Percentiles rank a stretch among this genome's conserved stretches.
Evolutionary conservation across 2,888 invertebrate species (phyloP).

Genomic region (Meiosimyza platycephala): DNA sequence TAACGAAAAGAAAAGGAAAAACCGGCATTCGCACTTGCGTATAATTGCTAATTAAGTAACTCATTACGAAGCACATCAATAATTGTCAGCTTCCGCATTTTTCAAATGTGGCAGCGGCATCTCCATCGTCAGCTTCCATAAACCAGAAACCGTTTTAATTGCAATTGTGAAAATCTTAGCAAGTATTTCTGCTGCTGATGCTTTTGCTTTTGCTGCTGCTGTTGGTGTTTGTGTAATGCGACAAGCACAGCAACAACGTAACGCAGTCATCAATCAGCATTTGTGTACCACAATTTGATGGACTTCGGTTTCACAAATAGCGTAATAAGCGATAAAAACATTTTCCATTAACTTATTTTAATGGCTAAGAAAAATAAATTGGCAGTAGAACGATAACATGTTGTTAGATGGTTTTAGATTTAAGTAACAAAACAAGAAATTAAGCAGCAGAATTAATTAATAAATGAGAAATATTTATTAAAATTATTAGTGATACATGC

Average conservation of each 20-base stretch:
- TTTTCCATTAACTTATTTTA: conserved; percentile 8
- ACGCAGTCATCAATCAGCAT: conserved; percentile 23
- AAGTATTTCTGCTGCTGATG: neutral
- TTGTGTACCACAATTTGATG: conserved; percentile 21
- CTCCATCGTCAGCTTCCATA: neutral
- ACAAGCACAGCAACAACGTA: neutral
- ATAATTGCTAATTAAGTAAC: conserved; percentile 22
- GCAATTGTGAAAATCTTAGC: neutral
- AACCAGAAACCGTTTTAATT: conserved; percentile 11
- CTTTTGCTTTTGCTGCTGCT: neutral
- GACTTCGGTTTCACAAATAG: conserved; percentile 12
- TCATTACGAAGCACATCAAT: conserved; percentile 23
- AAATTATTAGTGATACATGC: too few relatives aligned
- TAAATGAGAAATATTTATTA: too few relatives aligned
- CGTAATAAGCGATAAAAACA: conserved; percentile 14
- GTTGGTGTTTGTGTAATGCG: neutral
- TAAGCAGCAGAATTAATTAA: too few relatives aligned
- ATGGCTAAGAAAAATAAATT: too few relatives aligned
- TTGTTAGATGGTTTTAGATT: too few relatives aligned
- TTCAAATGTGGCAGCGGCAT: conserved; percentile 2
- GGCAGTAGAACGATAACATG: too few relatives aligned
- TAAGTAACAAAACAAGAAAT: too few relatives aligned
- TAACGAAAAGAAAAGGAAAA: neutral
- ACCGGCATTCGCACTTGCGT: too few relatives aligned
- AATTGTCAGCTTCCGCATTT: conserved; percentile 27